Evolutionary conservation across 2,888 invertebrate species (phyloP).

Genomic region (Rhamphomyia laevipes): DNA sequence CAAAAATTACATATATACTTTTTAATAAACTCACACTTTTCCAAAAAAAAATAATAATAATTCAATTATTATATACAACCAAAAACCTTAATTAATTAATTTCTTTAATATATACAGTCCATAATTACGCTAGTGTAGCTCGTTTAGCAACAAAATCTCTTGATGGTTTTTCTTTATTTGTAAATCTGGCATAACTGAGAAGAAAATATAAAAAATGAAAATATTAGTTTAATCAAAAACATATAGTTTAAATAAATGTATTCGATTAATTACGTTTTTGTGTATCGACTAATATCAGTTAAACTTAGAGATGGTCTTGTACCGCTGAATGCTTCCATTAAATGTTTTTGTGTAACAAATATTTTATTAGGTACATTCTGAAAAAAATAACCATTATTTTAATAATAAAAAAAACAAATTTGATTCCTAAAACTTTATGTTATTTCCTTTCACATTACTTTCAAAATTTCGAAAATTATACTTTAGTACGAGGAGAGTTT

Average conservation of each 20-base stretch:
- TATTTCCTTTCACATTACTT: neutral
- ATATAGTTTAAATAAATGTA: too few relatives aligned
- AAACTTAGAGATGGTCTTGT: conserved; percentile 67
- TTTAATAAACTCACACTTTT: neutral
- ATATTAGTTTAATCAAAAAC: neutral
- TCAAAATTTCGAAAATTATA: too few relatives aligned
- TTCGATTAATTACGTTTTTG: conserved; percentile 54
- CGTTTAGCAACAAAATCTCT: conserved; percentile 43
- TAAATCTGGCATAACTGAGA: conserved; percentile 49
- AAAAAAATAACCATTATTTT: conserved; percentile 10
- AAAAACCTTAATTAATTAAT: too few relatives aligned
- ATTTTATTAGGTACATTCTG: conserved; percentile 35
- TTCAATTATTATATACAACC: too few relatives aligned
- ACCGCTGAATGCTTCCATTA: conserved; percentile 51
- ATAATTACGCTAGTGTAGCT: conserved; percentile 46
- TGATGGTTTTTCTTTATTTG: conserved; percentile 43
- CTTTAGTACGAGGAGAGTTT: too few relatives aligned
- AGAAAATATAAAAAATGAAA: conserved; percentile 1
- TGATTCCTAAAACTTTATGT: conserved; percentile 1
- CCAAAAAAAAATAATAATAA: too few relatives aligned
- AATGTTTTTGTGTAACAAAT: conserved; percentile 45
- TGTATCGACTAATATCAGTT: conserved; percentile 58
- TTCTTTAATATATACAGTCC: neutral
- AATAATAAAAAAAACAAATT: conserved; percentile 26
- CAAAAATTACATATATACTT: too few relatives aligned